Conservation (phyloP, 2,888 invertebrate species). For the Enoplolaimus lenunculus region DNA sequence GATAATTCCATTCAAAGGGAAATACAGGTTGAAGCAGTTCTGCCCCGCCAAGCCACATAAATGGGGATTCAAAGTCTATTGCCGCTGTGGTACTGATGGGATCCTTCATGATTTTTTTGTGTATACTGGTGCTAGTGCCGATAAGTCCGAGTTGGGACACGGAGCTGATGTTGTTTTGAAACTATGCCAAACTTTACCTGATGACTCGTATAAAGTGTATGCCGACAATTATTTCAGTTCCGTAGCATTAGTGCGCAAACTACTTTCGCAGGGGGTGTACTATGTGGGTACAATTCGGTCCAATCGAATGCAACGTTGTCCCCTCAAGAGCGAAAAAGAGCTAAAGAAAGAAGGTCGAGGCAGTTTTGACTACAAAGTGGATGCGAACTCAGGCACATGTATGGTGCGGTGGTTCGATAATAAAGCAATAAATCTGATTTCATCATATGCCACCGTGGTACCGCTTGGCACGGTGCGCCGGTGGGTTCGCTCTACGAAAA, state of each 20-base stretch:
- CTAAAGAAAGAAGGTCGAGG: conserved; percentile 4
- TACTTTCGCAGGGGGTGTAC: not conserved
- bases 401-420: conserved; percentile 12
- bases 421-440: not conserved
- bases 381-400: not conserved
- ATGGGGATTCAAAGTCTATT: conserved; percentile 20
- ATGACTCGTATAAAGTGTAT: not conserved
- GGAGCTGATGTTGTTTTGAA: conserved; percentile 3
- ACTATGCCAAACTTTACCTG: not conserved
- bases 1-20: conserved; percentile 28
- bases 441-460: conserved; percentile 2
- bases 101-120: conserved; percentile 17
- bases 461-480: conserved; percentile 5
- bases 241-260: not conserved
- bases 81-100: conserved; percentile 17
- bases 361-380: conserved; percentile 1
- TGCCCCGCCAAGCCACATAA: conserved; percentile 14
- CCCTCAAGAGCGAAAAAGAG: conserved; percentile 3
- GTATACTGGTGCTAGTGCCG: no score
- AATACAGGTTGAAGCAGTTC: conserved; percentile 5
- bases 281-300: not conserved
- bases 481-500: not conserved
- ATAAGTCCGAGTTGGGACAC: no score
- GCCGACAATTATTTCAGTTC: conserved; percentile 14
- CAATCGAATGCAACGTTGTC: not conserved